Evolutionary conservation across 2,888 invertebrate genomes (phyloP).

Genomic region (Andrena dorsata): DNA sequence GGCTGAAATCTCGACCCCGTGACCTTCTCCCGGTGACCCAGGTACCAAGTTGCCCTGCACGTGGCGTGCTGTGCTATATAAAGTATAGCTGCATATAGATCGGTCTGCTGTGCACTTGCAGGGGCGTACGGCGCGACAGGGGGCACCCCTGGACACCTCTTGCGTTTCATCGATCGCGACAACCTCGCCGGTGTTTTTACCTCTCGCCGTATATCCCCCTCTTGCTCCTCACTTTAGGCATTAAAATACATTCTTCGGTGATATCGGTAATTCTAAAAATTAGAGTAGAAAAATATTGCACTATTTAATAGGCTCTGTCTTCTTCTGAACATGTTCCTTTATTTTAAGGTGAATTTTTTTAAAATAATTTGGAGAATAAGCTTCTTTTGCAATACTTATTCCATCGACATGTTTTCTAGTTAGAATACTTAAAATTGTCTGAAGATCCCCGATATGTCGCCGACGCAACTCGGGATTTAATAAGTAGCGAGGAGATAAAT

Average conservation of each 20-base stretch:
- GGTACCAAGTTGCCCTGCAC: conserved; percentile 73
- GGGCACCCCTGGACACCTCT: conserved; percentile 37
- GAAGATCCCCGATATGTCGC: not conserved
- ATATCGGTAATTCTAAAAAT: too few relatives aligned
- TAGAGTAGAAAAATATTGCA: too few relatives aligned
- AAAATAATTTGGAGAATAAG: too few relatives aligned
- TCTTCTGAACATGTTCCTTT: too few relatives aligned
- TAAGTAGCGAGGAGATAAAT: conserved; percentile 34
- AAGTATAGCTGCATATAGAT: conserved; percentile 78
- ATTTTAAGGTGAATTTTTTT: too few relatives aligned
- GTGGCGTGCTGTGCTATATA: conserved; percentile 74
- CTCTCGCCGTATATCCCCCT: not conserved
- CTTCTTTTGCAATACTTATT: too few relatives aligned
- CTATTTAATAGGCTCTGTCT: too few relatives aligned
- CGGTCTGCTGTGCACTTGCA: conserved; percentile 63
- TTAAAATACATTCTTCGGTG: too few relatives aligned
- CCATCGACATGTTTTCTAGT: not conserved
- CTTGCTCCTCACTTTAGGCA: too few relatives aligned
- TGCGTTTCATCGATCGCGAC: conserved; percentile 62
- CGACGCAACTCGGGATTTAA: conserved; percentile 10
- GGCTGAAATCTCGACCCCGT: conserved; percentile 71
- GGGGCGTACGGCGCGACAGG: conserved; percentile 56
- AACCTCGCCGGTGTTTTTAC: conserved; percentile 23
- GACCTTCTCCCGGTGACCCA: conserved; percentile 77
- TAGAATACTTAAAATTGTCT: not conserved